Evolutionary conservation across 2,113 vertebrate species (phyloP), one percentile per base, ranked within the genome.

Genomic region (Passer montanus): DNA sequence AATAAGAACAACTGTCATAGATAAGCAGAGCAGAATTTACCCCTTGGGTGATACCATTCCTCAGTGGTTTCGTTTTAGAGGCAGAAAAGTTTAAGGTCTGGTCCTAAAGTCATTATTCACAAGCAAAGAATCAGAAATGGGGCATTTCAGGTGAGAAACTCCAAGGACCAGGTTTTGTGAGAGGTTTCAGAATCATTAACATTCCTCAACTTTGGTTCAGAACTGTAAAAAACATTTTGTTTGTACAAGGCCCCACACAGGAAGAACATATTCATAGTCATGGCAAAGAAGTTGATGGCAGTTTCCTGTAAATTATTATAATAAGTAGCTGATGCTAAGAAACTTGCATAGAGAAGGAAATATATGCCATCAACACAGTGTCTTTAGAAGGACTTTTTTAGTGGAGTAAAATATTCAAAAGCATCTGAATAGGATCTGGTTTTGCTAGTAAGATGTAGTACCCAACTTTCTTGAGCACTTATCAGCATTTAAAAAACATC

Each of bases 1-100:
- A 90, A 94, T 84, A 94, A 88, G 67, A 92, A 31, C 52, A 90
- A 63, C 75, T 86, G 85, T 78, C 63, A 53, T 19, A 72, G 11
- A 50, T 73, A 75, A 63, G 84, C 44, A 72, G 46, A 82, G 62
- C 44, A 91, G 53, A 84, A 89, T 82, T 87, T 47, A 85, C 47
- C 85, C 62, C 84, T 89, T 87, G 69, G 26, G 78, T 87, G 41
- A 23, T 81, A 52, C 6, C 27, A 18, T 33, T 94, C 43, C n/a
- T 53, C 68, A 75, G 68, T 78, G 82, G 47, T 67, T 80, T 90
- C 52, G 37, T 81, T 84, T 91, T 68, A 35, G 49, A 77, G 83
- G 35, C 15, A 10, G 5, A 16, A 31, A 44, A 50, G 37, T 69
- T 76, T 62, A 69, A 72, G 24, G 31, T 74, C 35, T 72, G 30